Conservation (phyloP, 2,888 invertebrate genomes). For the Salticus scenicus region DNA sequence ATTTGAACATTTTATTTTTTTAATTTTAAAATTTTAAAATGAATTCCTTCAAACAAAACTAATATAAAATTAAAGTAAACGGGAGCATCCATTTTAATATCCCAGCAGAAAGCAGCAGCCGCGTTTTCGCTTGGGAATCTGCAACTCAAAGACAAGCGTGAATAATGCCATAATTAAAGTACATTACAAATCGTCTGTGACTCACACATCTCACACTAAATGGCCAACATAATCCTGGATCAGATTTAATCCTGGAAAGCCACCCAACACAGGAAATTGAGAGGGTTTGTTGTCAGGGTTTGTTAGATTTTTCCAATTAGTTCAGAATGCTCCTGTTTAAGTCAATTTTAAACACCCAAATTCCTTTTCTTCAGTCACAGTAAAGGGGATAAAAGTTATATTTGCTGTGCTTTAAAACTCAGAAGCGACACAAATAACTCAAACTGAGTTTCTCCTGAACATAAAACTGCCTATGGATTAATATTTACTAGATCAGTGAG, state of each 20-base stretch:
- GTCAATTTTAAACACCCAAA: not conserved
- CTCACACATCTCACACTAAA: not conserved
- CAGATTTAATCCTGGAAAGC: not conserved
- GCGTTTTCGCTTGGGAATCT: not conserved
- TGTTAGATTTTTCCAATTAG: not conserved
- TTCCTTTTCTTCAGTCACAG: not conserved
- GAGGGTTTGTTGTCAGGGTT: not conserved
- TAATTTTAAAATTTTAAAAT: too few species aligned
- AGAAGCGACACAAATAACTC: too few species aligned
- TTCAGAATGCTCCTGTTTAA: not conserved
- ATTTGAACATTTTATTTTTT: too few species aligned
- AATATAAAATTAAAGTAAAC: too few species aligned
- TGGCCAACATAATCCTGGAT: not conserved
- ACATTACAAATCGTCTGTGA: not conserved
- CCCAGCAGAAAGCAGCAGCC: too few species aligned
- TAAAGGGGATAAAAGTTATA: too few species aligned
- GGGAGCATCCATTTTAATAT: too few species aligned
- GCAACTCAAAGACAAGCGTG: not conserved
- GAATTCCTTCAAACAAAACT: too few species aligned
- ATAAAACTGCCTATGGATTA: too few species aligned
- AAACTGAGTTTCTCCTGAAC: too few species aligned
- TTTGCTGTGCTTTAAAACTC: too few species aligned
- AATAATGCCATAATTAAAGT: not conserved
- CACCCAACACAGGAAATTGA: not conserved
- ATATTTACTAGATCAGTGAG: too few species aligned